Conservation (phyloP, 2,113 vertebrate genomes). For the Jacana jacana region DNA sequence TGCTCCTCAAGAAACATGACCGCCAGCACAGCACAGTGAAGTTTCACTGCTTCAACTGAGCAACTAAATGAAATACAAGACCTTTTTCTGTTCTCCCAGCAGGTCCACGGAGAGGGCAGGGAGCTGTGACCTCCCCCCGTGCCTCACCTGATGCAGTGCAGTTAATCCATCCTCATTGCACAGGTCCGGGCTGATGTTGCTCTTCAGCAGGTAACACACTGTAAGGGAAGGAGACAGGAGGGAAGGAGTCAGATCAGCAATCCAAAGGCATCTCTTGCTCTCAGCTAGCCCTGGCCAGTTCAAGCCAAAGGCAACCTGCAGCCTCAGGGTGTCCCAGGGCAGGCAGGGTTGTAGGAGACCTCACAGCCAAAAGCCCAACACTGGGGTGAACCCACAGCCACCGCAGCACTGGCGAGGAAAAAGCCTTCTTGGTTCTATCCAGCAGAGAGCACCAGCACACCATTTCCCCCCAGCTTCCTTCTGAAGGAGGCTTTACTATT, state of each 20-base stretch:
- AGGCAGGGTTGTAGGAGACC: not conserved
- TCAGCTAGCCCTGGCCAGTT: not conserved
- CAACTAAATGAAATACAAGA: not conserved
- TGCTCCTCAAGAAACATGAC: not conserved
- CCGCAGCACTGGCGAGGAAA: accelerated
- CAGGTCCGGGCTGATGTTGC: slow-evolving; percentile 91
- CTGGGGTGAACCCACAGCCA: accelerated
- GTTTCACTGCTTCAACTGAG: not conserved
- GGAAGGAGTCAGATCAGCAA: not conserved
- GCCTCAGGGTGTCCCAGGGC: not conserved
- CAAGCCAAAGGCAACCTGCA: not conserved
- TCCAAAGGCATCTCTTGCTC: not conserved
- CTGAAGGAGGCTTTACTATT: not conserved
- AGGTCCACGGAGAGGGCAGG: not conserved
- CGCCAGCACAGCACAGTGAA: accelerated
- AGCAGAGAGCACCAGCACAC: slow-evolving; percentile 53
- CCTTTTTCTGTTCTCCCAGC: accelerated
- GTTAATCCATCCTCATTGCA: slow-evolving; percentile 97
- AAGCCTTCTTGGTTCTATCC: not conserved
- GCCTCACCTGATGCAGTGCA: slow-evolving; percentile 93
- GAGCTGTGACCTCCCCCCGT: not conserved
- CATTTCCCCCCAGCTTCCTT: not conserved
- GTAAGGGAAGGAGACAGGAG: slow-evolving; percentile 56
- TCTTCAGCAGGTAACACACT: slow-evolving; percentile 94
- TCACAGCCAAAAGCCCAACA: not conserved